Evolutionary conservation across 1,140 invertebrate genomes (phyloP).

Genomic region (Drosophila rhopaloa): DNA sequence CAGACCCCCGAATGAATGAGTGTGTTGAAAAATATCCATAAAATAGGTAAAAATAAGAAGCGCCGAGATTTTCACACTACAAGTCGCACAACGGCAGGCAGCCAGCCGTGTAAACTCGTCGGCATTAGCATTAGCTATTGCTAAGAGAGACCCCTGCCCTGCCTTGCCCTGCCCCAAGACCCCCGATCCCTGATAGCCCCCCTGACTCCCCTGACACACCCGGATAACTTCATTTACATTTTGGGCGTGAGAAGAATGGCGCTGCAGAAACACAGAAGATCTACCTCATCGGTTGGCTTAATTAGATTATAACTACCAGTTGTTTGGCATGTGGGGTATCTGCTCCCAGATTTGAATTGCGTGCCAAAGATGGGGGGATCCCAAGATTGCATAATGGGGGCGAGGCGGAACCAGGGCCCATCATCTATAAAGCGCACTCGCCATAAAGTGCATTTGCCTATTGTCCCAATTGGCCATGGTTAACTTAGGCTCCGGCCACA

Average conservation of each 20-base stretch:
- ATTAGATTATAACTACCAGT: conserved; percentile 64
- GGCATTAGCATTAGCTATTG: conserved; percentile 68
- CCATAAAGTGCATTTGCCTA: conserved; percentile 45
- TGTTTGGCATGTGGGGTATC: conserved; percentile 45
- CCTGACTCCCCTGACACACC: conserved; percentile 11
- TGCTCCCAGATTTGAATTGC: conserved; percentile 64
- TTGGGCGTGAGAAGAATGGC: conserved; percentile 76
- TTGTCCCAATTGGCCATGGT: conserved; percentile 66
- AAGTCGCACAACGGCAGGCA: conserved; percentile 31
- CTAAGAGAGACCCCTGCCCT: neutral
- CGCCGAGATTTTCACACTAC: conserved; percentile 74
- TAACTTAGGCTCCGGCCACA: conserved; percentile 35
- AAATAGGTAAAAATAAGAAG: conserved; percentile 36
- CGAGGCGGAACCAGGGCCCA: conserved; percentile 52
- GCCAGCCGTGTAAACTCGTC: conserved; percentile 70
- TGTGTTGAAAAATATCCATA: conserved; percentile 64
- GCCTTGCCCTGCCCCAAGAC: neutral
- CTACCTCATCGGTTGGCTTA: conserved; percentile 45
- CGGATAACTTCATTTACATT: conserved; percentile 73
- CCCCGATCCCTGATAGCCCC: neutral
- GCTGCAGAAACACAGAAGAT: conserved; percentile 20
- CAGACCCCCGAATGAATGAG: conserved; percentile 15
- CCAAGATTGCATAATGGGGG: conserved; percentile 41
- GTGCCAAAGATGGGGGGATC: conserved; percentile 47
- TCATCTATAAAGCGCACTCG: conserved; percentile 23